Conservation (phyloP, 2,797 vertebrate species). For the Microcaecilia unicolor region DNA sequence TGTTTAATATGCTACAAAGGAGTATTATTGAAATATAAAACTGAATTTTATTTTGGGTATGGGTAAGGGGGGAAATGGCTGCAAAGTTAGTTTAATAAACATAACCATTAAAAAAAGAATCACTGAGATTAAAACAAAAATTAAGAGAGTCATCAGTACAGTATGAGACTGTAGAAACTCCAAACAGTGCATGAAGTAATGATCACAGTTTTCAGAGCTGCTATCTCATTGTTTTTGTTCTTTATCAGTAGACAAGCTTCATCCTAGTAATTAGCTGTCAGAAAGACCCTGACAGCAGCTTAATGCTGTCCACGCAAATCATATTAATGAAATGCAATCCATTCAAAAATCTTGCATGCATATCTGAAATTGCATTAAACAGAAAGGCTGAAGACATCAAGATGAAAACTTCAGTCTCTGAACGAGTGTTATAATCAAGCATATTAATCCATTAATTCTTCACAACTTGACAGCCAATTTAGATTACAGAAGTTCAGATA, state of each 20-base stretch:
- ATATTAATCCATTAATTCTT: slow-evolving; percentile 84
- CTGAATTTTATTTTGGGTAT: too few relatives aligned
- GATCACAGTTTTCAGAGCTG: slow-evolving; percentile 11
- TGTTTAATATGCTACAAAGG: too few relatives aligned
- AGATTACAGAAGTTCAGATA: slow-evolving; percentile 67
- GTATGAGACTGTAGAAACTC: background rate
- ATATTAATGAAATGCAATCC: slow-evolving; percentile 95
- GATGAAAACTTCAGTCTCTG: slow-evolving; percentile 64
- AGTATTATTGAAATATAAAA: too few relatives aligned
- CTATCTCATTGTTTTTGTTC: slow-evolving; percentile 34
- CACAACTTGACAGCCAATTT: slow-evolving; percentile 91
- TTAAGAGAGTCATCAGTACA: slow-evolving; percentile 1
- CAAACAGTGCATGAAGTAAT: slow-evolving; percentile 5
- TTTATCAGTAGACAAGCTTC: slow-evolving; percentile 84
- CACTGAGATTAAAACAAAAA: too few relatives aligned
- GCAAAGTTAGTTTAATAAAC: too few relatives aligned
- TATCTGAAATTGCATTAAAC: slow-evolving; percentile 84
- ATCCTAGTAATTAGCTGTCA: slow-evolving; percentile 99
- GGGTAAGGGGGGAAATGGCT: too few relatives aligned
- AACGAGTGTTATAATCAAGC: slow-evolving; percentile 65
- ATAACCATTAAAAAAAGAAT: too few relatives aligned
- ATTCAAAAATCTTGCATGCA: slow-evolving; percentile 86
- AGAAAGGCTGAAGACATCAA: slow-evolving; percentile 63
- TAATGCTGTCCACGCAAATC: slow-evolving; percentile 91
- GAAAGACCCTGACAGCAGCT: slow-evolving; percentile 84